These are phyloP conservation scores for Melitaea cinxia DNA, from an alignment of 1,140 invertebrate species.

Conservation along the genomic window DNA sequence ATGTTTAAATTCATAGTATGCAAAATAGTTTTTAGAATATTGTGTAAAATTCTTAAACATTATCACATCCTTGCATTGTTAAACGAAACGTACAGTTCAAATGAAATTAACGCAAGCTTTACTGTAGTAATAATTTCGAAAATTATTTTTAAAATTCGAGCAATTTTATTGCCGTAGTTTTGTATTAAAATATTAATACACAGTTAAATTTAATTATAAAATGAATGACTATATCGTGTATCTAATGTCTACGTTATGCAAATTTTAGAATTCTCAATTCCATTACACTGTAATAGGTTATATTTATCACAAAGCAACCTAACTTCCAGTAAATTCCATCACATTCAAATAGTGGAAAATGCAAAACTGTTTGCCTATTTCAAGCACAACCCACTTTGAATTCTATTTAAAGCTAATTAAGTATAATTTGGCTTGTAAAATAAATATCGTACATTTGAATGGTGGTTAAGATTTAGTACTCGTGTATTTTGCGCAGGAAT, in stretches of 20 bases:
- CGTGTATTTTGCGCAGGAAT: constrained; percentile 8
- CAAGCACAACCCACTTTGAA: neutral
- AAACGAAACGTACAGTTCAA: too few species aligned
- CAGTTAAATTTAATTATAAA: neutral
- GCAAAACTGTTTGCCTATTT: neutral
- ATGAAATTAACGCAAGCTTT: too few species aligned
- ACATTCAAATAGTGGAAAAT: constrained; percentile 5
- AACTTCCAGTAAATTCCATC: constrained; percentile 20
- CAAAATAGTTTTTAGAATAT: too few species aligned
- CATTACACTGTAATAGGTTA: neutral
- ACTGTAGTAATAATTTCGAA: too few species aligned
- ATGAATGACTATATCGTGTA: neutral
- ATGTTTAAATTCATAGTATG: too few species aligned
- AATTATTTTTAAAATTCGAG: too few species aligned
- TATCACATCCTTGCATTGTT: too few species aligned
- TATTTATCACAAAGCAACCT: neutral
- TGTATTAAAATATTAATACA: too few species aligned
- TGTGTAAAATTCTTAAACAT: too few species aligned
- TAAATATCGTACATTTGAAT: constrained; percentile 8
- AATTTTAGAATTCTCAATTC: neutral
- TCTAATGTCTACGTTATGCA: neutral
- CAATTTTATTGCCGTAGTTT: too few species aligned
- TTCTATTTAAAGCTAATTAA: neutral
- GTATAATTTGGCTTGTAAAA: constrained; percentile 3
- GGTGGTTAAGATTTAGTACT: constrained; percentile 1